Evolutionary conservation across 1,140 invertebrate species (phyloP).

Genomic region (Scaptomyza hsui): DNA sequence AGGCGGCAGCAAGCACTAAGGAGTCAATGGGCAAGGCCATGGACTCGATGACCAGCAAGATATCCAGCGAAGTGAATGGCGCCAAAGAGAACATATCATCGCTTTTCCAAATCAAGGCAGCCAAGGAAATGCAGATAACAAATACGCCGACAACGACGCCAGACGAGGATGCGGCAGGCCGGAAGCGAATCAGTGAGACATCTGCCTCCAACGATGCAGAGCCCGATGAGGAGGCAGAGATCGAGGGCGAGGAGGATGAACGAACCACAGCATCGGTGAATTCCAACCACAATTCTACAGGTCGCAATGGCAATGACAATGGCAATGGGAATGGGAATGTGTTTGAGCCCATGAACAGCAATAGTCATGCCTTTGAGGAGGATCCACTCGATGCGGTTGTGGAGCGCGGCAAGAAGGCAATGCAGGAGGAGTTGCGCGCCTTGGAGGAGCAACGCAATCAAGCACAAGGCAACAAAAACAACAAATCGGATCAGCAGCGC

Average conservation of each 20-base stretch:
- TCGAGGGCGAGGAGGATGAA: slow-evolving; percentile 72
- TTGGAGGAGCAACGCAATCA: slow-evolving; percentile 49
- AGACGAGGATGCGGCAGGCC: slow-evolving; percentile 52
- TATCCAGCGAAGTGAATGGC: slow-evolving; percentile 65
- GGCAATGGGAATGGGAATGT: slow-evolving; percentile 64
- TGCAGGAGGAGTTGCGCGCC: slow-evolving; percentile 71
- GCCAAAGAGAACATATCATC: slow-evolving; percentile 77
- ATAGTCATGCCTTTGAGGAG: slow-evolving; percentile 52
- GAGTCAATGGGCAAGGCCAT: slow-evolving; percentile 70
- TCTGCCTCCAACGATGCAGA: slow-evolving; percentile 15
- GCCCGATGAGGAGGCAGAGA: slow-evolving; percentile 54
- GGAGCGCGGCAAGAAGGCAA: slow-evolving; percentile 74
- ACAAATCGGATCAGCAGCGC: background rate
- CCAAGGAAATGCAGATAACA: slow-evolving; percentile 40
- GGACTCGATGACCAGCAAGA: slow-evolving; percentile 69
- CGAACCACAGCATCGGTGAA: slow-evolving; percentile 80
- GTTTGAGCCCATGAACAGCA: slow-evolving; percentile 38
- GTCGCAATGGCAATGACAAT: slow-evolving; percentile 70
- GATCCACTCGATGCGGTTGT: slow-evolving; percentile 70
- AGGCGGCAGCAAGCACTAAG: slow-evolving; percentile 60
- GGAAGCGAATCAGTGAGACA: slow-evolving; percentile 45
- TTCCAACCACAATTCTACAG: slow-evolving; percentile 71
- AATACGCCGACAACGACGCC: slow-evolving; percentile 46
- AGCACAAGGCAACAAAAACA: slow-evolving; percentile 44
- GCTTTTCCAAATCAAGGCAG: slow-evolving; percentile 74